A percentile compares a stretch with the other conserved stretches of the same genome.
phyloP scores from a whole-genome alignment of 2,888 invertebrate genomes.

The Opisthograptis luteolata region DNA sequence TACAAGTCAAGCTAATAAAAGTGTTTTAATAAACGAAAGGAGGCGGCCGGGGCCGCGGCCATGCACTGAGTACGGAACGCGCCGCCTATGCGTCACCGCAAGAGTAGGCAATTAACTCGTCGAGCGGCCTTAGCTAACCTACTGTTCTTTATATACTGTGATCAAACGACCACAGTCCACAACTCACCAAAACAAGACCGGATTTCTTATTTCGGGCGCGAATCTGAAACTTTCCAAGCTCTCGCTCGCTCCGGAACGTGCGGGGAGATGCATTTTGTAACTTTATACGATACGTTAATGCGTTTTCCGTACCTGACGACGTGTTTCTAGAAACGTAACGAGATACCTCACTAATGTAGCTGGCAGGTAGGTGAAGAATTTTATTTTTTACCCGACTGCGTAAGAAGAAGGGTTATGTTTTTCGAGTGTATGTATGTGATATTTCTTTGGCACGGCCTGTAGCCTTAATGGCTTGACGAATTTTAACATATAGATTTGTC shows the following conservation, averaged over 20 bases:
- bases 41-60: no score
- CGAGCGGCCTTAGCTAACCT: no score
- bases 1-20: no score
- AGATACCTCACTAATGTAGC: neutral
- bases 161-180: no score
- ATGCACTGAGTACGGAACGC: no score
- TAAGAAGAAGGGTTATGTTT: neutral
- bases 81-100: no score
- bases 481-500: no score
- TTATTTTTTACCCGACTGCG: neutral
- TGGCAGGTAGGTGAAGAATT: neutral
- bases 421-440: neutral
- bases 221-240: constrained; percentile 9
- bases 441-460: neutral
- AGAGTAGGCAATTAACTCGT: no score
- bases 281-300: constrained; percentile 1
- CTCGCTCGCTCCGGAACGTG: neutral
- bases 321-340: neutral
- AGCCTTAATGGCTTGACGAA: no score
- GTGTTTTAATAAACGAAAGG: no score
- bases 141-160: neutral
- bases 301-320: neutral
- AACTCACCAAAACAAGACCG: neutral
- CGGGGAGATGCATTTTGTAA: constrained; percentile 2
- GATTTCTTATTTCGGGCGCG: constrained; percentile 10